Conservation (phyloP, 2,113 vertebrate genomes). For the Anguilla japonica region DNA sequence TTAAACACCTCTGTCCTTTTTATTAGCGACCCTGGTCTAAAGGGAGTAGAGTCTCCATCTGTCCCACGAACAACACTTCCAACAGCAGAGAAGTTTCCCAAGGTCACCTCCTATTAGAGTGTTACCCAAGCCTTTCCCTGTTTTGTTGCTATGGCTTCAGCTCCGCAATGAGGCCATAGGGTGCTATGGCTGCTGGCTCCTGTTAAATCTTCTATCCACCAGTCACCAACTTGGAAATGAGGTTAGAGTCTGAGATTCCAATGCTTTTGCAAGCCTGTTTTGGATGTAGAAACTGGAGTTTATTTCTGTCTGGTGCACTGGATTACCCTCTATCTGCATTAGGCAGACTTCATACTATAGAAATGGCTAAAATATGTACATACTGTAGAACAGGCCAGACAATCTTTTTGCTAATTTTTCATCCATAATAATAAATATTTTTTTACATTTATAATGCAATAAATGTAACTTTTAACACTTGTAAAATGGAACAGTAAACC, state of each 20-base stretch:
- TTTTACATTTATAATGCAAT: no score
- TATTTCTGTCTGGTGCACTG: neutral
- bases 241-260: neutral
- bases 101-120: neutral
- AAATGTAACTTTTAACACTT: no score
- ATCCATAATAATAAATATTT: no score
- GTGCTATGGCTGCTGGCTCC: neutral
- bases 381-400: neutral
- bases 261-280: neutral
- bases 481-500: no score
- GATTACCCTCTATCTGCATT: neutral
- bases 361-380: neutral
- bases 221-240: neutral
- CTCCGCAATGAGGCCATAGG: neutral
- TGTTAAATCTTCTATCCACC: neutral
- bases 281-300: neutral
- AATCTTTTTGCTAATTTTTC: neutral
- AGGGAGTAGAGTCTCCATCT: neutral
- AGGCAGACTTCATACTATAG: neutral
- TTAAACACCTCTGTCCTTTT: neutral
- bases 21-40: neutral
- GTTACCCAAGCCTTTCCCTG: neutral
- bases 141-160: neutral
- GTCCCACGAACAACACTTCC: neutral
- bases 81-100: neutral